Evolutionary conservation across 2,797 vertebrate species (phyloP).

Genomic region (Cuniculus paca): DNA sequence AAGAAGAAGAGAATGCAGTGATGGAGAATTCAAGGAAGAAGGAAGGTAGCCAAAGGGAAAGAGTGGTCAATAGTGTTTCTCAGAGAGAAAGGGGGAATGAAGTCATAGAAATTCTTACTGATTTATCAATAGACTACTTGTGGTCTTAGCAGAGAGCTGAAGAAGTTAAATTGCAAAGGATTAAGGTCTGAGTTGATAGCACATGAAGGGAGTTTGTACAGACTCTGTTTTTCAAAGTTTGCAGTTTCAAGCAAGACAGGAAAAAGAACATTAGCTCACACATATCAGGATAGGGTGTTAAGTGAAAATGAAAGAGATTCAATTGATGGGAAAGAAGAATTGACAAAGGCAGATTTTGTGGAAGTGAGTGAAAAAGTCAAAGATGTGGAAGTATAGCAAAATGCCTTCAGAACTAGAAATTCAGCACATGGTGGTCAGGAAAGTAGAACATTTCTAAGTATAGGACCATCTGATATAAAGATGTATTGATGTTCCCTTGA

Average conservation of each 20-base stretch:
- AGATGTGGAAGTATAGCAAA: neutral
- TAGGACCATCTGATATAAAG: neutral
- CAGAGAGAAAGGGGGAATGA: neutral
- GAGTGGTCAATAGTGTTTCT: neutral
- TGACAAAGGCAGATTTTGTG: neutral
- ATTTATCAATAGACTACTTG: neutral
- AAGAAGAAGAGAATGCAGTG: neutral
- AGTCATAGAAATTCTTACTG: neutral
- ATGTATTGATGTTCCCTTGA: neutral
- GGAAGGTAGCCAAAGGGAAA: neutral
- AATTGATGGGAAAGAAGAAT: neutral
- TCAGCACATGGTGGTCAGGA: neutral
- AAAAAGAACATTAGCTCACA: neutral
- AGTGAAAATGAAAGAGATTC: neutral
- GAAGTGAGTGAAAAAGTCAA: neutral
- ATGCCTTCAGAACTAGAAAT: neutral
- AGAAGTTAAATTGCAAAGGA: neutral
- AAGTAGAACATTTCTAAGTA: neutral
- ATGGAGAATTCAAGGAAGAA: neutral
- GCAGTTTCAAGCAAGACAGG: neutral
- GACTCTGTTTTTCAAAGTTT: neutral
- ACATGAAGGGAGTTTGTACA: neutral
- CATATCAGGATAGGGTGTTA: neutral
- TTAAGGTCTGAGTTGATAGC: neutral
- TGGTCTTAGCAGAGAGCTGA: neutral